Conservation (phyloP, 2,113 vertebrate species). For the mouse (Mus musculus) region GRCm39 chr19:25249001-25249500, state of each 20-base stretch:
- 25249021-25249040: background rate
- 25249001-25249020: background rate
- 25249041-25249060: background rate
- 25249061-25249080: background rate
- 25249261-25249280: background rate
- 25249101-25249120: fast-evolving
- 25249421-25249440: fast-evolving
- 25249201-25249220: background rate
- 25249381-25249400: fast-evolving
- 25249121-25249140: background rate
- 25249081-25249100: background rate
- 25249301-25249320: background rate
- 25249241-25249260: background rate
- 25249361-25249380: background rate
- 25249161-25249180: background rate
- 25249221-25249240: background rate
- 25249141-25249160: background rate
- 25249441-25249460: no score
- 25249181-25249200: background rate
- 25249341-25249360: background rate
- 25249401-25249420: fast-evolving
- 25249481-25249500: no score
- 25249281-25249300: no score
- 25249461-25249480: no score
- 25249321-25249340: background rate